A percentile compares a stretch with the other conserved stretches of the same genome.
phyloP scores from a whole-genome alignment of 2,888 invertebrate genomes.

The Quadroppia sp. region DNA sequence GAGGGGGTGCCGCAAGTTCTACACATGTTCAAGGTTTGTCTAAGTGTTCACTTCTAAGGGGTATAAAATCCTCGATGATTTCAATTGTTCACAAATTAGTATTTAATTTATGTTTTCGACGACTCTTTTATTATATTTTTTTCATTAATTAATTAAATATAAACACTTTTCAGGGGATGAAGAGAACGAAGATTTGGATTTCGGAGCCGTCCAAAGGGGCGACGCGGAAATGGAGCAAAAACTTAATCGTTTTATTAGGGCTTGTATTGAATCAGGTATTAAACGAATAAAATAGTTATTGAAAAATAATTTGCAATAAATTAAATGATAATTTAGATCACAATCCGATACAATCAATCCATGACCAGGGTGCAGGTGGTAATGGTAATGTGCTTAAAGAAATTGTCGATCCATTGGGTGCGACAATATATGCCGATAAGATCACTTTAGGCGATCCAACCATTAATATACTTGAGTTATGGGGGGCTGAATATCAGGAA shows the following conservation, averaged over 20 bases:
- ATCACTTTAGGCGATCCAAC: slow-evolving; percentile 93
- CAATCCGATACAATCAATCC: slow-evolving; percentile 87
- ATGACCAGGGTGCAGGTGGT: slow-evolving; percentile 99
- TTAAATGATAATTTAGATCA: slow-evolving; percentile 43
- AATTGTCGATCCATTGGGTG: slow-evolving; percentile 89
- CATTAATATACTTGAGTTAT: slow-evolving; percentile 83
- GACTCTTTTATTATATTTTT: no score
- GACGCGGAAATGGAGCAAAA: slow-evolving; percentile 99
- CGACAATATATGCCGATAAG: slow-evolving; percentile 75
- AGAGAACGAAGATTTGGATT: slow-evolving; percentile 79
- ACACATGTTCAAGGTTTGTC: slow-evolving; percentile 77
- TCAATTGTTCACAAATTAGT: no score
- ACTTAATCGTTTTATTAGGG: slow-evolving; percentile 84
- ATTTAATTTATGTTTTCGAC: no score
- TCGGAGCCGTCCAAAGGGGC: slow-evolving; percentile 90
- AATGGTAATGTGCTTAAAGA: slow-evolving; percentile 91
- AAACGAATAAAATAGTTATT: background rate
- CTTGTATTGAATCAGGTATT: slow-evolving; percentile 74
- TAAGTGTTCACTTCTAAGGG: background rate
- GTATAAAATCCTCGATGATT: no score
- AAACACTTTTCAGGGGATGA: slow-evolving; percentile 54
- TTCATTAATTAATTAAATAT: background rate
- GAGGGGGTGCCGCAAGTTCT: slow-evolving; percentile 97
- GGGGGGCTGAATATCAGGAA: slow-evolving; percentile 99
- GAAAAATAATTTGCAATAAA: background rate